phyloP scores from a whole-genome alignment of 2,113 vertebrate species.

The Apistogramma diplotaenia region DNA sequence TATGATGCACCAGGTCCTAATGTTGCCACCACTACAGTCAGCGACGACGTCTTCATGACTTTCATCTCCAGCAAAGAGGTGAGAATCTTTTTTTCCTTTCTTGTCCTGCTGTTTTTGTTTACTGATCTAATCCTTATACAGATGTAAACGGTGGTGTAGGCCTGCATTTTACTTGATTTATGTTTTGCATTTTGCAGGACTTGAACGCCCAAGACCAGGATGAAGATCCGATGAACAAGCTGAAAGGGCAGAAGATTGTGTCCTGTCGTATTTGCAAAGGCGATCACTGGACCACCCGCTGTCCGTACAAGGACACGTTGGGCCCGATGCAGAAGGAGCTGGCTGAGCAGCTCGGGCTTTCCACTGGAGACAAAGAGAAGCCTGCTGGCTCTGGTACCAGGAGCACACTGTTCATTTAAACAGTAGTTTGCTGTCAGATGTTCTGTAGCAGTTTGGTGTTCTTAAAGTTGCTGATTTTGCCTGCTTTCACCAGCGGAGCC shows the following conservation, averaged over 20 bases:
- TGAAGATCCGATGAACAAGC: constrained; percentile 96
- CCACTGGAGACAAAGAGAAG: constrained; percentile 90
- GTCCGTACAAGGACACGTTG: constrained; percentile 95
- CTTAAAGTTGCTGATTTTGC: neutral
- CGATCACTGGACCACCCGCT: constrained; percentile 97
- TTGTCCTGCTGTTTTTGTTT: neutral
- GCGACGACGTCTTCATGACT: constrained; percentile 95
- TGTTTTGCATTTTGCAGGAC: constrained; percentile 75
- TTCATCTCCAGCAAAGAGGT: constrained; percentile 98
- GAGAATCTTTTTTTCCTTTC: neutral
- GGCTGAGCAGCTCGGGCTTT: constrained; percentile 91
- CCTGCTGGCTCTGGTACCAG: constrained; percentile 79
- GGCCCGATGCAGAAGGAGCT: constrained; percentile 98
- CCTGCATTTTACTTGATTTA: fast-evolving
- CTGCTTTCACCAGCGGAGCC: constrained; percentile 71
- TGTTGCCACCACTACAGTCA: constrained; percentile 94
- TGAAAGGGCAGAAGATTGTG: constrained; percentile 97
- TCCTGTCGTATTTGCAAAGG: constrained; percentile 97
- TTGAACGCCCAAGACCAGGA: constrained; percentile 90
- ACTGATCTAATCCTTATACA: neutral
- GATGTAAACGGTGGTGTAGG: neutral
- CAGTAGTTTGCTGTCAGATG: neutral
- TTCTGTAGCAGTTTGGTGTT: neutral
- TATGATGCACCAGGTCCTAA: constrained; percentile 89
- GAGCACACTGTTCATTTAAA: neutral